Base-by-base conservation (phyloP, 2,888 invertebrate species). In the Caenorhabditis uteleia region DNA sequence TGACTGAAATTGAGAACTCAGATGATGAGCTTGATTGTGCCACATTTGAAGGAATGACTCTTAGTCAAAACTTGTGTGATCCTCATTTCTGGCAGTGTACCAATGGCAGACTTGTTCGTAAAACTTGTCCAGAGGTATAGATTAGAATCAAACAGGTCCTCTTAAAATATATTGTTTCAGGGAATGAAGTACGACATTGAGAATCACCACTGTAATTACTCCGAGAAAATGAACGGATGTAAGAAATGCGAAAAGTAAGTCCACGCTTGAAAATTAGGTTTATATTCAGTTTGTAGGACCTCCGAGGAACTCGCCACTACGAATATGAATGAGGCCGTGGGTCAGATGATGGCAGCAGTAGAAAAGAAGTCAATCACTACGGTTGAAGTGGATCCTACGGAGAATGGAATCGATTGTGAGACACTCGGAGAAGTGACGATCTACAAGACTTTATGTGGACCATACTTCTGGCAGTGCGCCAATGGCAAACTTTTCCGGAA, bases 401-500 rank as follows among this genome's bases (percentile, higher is more conserved):
- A n/a, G n/a, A n/a, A n/a, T 53, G 55, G 48, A 36, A 27, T 58
- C 18, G 49, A 66, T 45, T 73, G 73, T 21, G 21, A 21, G 2
- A 23, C 14, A n/a, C 40, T 42, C 1, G 59, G 34, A 43, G 62
- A 70, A 26, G 50, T 55, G 38, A 47, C 51, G 25, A 58, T 46
- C 42, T 21, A 29, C 18, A 44, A 62, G 6, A 14, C 26, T 5
- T 7, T 21, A 4, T 73, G 73, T 36, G 46, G 65, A 0, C 44
- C 45, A 25, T 51, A 33, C 48, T 73, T 70, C 60, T 73, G 38
- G 40, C 68, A 68, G 29, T 73, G 73, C 26, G 29, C 68, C 39
- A 49, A 70, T 33, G 51, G 56, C 40, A 64, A 53, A 21, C 38
- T 68, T 16, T 68, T 59, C 60, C 59, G 58, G 36, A 68, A 73